Percentiles rank a stretch among this genome's conserved stretches.
phyloP scores from a whole-genome alignment of 2,888 invertebrate genomes.

The Podabrus alpinus region DNA sequence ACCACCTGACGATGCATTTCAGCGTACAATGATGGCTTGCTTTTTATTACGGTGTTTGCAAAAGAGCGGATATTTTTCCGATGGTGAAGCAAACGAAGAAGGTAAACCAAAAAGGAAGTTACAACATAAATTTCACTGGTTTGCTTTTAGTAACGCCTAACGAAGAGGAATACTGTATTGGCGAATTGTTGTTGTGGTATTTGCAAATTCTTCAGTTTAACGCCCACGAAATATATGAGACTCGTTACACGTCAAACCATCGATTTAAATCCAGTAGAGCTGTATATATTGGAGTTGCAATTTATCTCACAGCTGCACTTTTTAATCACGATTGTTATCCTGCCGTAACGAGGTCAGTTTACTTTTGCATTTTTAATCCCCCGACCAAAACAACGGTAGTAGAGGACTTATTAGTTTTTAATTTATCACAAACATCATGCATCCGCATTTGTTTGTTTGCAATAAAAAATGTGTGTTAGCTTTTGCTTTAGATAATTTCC shows the following conservation, averaged over 20 bases:
- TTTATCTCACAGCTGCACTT: constrained; percentile 76
- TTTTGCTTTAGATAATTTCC: too few species aligned
- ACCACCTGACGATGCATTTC: constrained; percentile 70
- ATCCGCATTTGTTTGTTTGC: too few species aligned
- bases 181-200: constrained; percentile 69
- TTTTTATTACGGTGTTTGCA: constrained; percentile 75
- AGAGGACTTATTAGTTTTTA: too few species aligned
- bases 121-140: not conserved
- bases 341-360: constrained; percentile 68
- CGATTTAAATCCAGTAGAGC: constrained; percentile 59
- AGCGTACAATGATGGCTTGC: constrained; percentile 76
- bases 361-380: not conserved
- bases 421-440: too few species aligned
- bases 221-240: constrained; percentile 82
- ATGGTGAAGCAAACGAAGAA: constrained; percentile 50
- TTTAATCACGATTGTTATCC: constrained; percentile 87
- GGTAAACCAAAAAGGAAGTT: constrained; percentile 41
- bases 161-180: constrained; percentile 64
- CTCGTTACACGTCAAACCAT: constrained; percentile 60
- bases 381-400: too few species aligned
- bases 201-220: constrained; percentile 82
- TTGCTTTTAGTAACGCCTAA: constrained; percentile 47
- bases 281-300: constrained; percentile 68
- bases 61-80: constrained; percentile 67
- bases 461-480: too few species aligned